phyloP scores from a whole-genome alignment of 2,888 invertebrate genomes.

The Sinodicranocentrus sp. region DNA sequence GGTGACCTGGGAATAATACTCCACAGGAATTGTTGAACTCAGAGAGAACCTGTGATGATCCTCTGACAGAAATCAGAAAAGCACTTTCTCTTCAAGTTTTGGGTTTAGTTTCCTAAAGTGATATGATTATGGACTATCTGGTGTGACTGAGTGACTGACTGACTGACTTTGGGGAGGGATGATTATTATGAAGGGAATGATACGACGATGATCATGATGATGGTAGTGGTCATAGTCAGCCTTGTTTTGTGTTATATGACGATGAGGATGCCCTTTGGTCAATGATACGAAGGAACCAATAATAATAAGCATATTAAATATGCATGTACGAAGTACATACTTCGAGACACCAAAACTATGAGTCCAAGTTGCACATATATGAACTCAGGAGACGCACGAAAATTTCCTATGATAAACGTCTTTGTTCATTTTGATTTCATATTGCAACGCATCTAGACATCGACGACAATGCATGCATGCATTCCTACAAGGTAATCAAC shows the following conservation, averaged over 20 bases:
- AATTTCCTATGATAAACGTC: constrained; percentile 44
- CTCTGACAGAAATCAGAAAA: constrained; percentile 73
- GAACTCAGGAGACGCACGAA: constrained; percentile 54
- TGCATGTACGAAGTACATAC: background rate
- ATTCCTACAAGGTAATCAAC: constrained; percentile 64
- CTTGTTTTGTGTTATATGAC: constrained; percentile 57
- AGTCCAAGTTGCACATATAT: background rate
- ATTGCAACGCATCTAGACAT: constrained; percentile 40
- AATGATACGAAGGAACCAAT: constrained; percentile 66
- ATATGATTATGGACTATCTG: constrained; percentile 68
- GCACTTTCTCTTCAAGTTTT: constrained; percentile 75
- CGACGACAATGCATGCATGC: constrained; percentile 48
- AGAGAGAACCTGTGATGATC: constrained; percentile 70
- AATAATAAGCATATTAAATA: constrained; percentile 61
- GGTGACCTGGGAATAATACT: constrained; percentile 68
- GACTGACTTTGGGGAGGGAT: constrained; percentile 69
- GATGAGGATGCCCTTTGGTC: constrained; percentile 68
- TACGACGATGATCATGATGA: constrained; percentile 52
- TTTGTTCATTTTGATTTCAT: constrained; percentile 63
- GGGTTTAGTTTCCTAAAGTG: constrained; percentile 72
- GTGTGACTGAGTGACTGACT: constrained; percentile 63
- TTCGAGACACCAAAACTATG: background rate
- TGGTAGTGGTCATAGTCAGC: constrained; percentile 66
- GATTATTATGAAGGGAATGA: constrained; percentile 65
- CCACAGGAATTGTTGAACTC: constrained; percentile 65